Percentiles rank a stretch among this genome's conserved stretches.
phyloP scores from a whole-genome alignment of 2,113 vertebrate species.

The Dasyornis broadbenti region DNA sequence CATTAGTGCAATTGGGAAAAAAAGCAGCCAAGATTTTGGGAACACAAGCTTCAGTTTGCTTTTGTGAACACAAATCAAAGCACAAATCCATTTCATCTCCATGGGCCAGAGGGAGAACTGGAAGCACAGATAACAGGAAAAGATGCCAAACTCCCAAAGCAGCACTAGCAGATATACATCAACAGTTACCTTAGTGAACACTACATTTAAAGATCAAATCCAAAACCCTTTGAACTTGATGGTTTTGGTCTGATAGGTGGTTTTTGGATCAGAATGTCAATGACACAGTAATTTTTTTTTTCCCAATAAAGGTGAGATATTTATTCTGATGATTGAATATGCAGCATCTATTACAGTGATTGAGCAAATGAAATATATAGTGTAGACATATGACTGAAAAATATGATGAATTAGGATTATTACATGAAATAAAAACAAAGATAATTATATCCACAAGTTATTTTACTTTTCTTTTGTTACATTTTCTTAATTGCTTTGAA shows the following conservation, averaged over 20 bases:
- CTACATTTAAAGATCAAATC: background rate
- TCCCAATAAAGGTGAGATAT: background rate
- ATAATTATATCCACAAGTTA: background rate
- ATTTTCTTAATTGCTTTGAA: background rate
- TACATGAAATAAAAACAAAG: background rate
- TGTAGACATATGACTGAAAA: background rate
- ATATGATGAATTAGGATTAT: background rate
- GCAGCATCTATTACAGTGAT: background rate
- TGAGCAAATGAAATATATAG: background rate
- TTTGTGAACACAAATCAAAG: background rate
- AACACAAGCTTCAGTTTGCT: background rate
- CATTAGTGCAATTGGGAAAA: background rate
- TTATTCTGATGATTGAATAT: background rate
- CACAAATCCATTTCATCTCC: background rate
- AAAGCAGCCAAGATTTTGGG: background rate
- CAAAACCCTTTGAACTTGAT: background rate
- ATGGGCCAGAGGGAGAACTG: background rate
- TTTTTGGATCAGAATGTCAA: background rate
- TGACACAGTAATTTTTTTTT: background rate
- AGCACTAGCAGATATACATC: background rate
- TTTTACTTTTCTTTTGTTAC: background rate
- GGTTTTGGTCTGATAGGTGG: accelerated
- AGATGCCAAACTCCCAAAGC: background rate
- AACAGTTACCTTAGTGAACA: background rate
- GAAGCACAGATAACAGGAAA: background rate